Evolutionary conservation across 1,140 invertebrate genomes (phyloP), one percentile per base, ranked within the genome.

Genomic region (Thalassaphorura encarpata): DNA sequence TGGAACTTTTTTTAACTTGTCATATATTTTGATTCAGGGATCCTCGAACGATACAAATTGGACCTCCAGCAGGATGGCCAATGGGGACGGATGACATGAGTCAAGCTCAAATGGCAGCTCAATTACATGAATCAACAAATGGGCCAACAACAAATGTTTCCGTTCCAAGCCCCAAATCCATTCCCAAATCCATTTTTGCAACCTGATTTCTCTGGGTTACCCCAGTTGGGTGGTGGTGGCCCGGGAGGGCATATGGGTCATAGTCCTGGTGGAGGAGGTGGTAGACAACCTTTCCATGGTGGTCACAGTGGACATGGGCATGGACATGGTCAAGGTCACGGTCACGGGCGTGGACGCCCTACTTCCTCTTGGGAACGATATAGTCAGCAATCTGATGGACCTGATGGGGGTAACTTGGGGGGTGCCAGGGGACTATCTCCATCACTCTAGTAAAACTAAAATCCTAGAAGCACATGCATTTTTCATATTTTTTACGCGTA

Each of bases 351-450:
- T 13, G 29, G 18, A 21, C 45, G 16, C 2, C 46, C 53, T 5
- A 27, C 52, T 6, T 60, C 52, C 3, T 63, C 61, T 8, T 59
- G 61, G 56, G 56, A 59, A 29, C 40, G 58, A 55, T 40, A 45
- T 5, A 52, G 53, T 50, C 51, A 53, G 33, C 52, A 54, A 27
- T 47, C n/a, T n/a, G n/a, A n/a, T n/a, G n/a, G n/a, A n/a, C n/a
- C n/a, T n/a, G n/a, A n/a, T n/a, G n/a, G n/a, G n/a, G n/a, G n/a
- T n/a, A n/a, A n/a, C n/a, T n/a, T n/a, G n/a, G n/a, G n/a, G n/a
- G n/a, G 50, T 29, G 46, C 53, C 8, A 56, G 61, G n/a, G 53
- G 49, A 6, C 52, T 60, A 8, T 55, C 58, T 1, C 58, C 58
- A 15, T 53, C 58, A 8, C 45, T 56, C 24, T 56, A 56, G 21